phyloP scores from a whole-genome alignment of 2,888 invertebrate genomes.

The Craniophora ligustri region DNA sequence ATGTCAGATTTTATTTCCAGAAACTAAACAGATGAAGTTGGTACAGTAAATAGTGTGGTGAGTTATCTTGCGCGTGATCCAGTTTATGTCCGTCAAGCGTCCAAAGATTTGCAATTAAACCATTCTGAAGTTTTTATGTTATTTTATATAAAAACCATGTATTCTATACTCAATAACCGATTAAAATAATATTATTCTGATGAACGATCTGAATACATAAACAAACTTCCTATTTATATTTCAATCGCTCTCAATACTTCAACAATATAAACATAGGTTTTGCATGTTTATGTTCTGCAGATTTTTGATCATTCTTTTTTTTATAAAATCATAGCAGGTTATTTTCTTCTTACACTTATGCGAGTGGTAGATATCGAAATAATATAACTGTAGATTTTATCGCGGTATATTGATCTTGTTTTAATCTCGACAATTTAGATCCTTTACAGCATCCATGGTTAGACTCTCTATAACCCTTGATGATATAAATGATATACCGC shows the following conservation, averaged over 20 bases:
- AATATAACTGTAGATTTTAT: no score
- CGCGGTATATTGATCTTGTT: no score
- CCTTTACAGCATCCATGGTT: no score
- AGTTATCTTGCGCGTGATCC: slow-evolving; percentile 24
- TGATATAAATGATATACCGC: no score
- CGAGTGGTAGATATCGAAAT: no score
- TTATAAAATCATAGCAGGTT: no score
- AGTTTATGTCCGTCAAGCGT: slow-evolving; percentile 13
- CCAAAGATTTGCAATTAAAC: not conserved
- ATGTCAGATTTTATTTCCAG: slow-evolving; percentile 71
- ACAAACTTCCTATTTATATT: not conserved
- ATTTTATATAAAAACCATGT: not conserved
- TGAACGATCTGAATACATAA: slow-evolving; percentile 18
- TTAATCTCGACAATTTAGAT: no score
- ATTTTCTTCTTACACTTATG: no score
- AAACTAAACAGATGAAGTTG: slow-evolving; percentile 65
- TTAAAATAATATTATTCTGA: slow-evolving; percentile 9
- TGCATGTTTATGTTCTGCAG: no score
- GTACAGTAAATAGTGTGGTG: slow-evolving; percentile 49
- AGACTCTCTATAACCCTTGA: no score
- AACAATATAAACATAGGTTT: no score
- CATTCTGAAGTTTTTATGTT: not conserved
- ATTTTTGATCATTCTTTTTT: no score
- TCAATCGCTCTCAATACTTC: not conserved
- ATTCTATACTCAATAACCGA: not conserved